A percentile compares a stretch with the other conserved stretches of the same genome.
Conservation (phyloP, 2,113 vertebrate genomes). For the Ginglymostoma cirratum region DNA sequence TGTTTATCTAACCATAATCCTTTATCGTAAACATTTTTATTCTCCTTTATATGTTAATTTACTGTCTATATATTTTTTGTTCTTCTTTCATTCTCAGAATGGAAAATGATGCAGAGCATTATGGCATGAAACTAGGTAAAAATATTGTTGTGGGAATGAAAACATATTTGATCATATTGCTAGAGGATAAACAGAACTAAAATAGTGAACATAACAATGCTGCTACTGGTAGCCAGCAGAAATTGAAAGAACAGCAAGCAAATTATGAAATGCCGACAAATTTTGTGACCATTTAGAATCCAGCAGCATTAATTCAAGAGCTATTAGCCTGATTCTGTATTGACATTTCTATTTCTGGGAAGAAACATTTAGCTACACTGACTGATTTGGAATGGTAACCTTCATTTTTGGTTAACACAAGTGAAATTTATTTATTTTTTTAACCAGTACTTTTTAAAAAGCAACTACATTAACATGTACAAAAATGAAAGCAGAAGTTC, state of each 20-base stretch:
- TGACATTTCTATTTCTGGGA: not conserved
- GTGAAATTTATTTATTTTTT: not conserved
- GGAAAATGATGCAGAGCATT: not conserved
- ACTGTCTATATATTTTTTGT: not conserved
- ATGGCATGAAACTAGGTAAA: not conserved
- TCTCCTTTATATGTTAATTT: not conserved
- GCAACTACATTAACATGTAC: not conserved
- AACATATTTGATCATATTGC: not conserved
- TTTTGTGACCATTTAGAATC: not conserved
- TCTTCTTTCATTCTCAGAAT: not conserved
- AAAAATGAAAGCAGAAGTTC: not conserved
- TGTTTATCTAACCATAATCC: not conserved
- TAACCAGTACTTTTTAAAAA: not conserved
- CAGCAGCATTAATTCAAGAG: not conserved
- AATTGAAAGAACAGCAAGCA: not conserved
- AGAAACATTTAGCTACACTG: not conserved
- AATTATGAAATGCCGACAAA: not conserved
- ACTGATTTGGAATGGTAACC: not conserved
- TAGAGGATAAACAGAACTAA: not conserved
- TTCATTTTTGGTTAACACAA: not conserved
- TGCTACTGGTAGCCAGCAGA: not conserved
- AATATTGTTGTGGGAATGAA: not conserved
- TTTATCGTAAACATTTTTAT: not conserved
- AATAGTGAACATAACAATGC: not conserved
- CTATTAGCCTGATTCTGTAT: not conserved